Percentiles rank a stretch among this genome's conserved stretches.
Conservation (phyloP, 2,888 invertebrate species). For the Brachypalpus laphriformis region DNA sequence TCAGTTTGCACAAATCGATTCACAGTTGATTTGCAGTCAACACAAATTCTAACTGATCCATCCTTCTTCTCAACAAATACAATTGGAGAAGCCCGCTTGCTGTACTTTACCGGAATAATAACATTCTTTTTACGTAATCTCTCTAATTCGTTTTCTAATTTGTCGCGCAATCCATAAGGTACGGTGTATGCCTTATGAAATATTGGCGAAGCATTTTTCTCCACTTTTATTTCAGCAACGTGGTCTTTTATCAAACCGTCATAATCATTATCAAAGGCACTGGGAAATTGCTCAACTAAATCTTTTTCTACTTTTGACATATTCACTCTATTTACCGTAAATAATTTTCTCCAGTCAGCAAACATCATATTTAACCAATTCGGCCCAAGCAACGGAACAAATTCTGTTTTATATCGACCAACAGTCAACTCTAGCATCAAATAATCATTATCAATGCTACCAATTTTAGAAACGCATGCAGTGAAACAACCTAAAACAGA, state of each 20-base stretch:
- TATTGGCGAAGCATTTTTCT: conserved; percentile 6
- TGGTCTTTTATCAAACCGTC: conserved; percentile 18
- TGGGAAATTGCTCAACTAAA: too few relatives aligned
- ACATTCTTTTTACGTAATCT: conserved; percentile 46
- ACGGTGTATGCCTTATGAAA: conserved; percentile 5
- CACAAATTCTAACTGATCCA: conserved; percentile 32
- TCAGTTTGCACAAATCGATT: conserved; percentile 3
- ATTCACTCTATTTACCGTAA: conserved; percentile 7
- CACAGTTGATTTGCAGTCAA: too few relatives aligned
- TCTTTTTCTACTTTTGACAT: conserved; percentile 20
- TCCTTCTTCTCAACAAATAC: conserved; percentile 49
- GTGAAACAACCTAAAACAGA: conserved; percentile 22
- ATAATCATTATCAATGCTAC: not conserved
- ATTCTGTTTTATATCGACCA: conserved; percentile 54
- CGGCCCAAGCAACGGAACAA: conserved; percentile 71
- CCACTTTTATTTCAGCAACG: conserved; percentile 13
- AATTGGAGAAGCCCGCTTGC: conserved; percentile 49
- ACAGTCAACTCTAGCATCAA: conserved; percentile 50
- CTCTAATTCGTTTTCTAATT: not conserved
- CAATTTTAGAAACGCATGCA: conserved; percentile 16
- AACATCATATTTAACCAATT: conserved; percentile 66
- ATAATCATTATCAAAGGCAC: too few relatives aligned
- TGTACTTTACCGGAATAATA: conserved; percentile 12
- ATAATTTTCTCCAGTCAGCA: conserved; percentile 58
- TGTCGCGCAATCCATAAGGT: conserved; percentile 21